Conservation (phyloP, 2,113 vertebrate species). For the Pantherophis guttatus region DNA sequence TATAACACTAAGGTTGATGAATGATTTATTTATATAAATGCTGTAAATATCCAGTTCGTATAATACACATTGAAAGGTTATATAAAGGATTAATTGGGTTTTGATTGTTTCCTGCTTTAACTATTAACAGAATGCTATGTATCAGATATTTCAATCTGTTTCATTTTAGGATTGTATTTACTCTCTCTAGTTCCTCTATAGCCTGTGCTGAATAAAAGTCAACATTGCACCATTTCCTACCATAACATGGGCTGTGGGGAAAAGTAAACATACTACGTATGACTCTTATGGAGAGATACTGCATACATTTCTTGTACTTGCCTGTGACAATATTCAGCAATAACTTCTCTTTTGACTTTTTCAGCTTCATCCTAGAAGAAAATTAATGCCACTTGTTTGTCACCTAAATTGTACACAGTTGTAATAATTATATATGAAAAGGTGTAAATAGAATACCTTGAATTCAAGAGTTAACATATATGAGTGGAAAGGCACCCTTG, state of each 20-base stretch:
- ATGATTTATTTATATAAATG: not conserved
- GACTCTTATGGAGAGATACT: not conserved
- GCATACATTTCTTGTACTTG: constrained; percentile 46
- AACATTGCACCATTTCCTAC: not conserved
- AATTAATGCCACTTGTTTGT: constrained; percentile 34
- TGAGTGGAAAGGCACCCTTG: no score
- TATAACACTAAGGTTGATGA: not conserved
- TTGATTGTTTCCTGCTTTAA: not conserved
- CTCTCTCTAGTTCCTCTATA: not conserved
- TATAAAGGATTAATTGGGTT: not conserved
- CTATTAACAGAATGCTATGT: not conserved
- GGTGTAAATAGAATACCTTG: not conserved
- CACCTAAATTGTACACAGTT: not conserved
- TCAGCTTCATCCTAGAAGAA: constrained; percentile 67
- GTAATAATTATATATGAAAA: not conserved
- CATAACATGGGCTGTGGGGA: not conserved
- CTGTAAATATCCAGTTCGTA: not conserved
- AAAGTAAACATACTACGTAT: not conserved
- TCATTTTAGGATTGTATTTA: not conserved
- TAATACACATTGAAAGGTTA: not conserved
- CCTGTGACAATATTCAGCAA: constrained; percentile 71
- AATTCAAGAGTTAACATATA: not conserved
- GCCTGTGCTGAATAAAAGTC: not conserved
- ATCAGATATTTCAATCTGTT: not conserved
- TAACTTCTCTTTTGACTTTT: constrained; percentile 71